Evolutionary conservation across 2,113 vertebrate genomes (phyloP).

Genomic region (Monopterus albus): DNA sequence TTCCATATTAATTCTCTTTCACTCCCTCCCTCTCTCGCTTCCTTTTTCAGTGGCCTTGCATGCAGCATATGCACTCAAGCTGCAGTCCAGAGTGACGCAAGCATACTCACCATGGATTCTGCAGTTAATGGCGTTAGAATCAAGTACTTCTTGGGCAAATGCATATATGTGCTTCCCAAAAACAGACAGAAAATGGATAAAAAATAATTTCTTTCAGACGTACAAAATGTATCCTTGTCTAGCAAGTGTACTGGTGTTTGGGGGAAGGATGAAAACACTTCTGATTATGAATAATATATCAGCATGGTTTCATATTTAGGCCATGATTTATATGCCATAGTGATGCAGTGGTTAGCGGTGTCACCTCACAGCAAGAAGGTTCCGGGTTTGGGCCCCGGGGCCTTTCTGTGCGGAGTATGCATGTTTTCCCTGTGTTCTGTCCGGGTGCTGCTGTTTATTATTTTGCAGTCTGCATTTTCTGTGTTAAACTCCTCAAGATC

Average conservation of each 20-base stretch:
- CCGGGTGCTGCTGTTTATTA: no score
- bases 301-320: no score
- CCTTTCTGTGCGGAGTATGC: no score
- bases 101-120: slow-evolving; percentile 21
- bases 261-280: background rate
- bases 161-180: slow-evolving; percentile 16
- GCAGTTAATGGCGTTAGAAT: slow-evolving; percentile 1
- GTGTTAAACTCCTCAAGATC: no score
- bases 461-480: no score
- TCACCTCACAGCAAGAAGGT: no score
- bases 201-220: slow-evolving; percentile 1
- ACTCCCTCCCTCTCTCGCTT: slow-evolving; percentile 21
- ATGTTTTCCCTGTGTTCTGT: no score
- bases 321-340: no score
- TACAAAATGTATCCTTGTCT: slow-evolving; percentile 4
- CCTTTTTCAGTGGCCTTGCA: slow-evolving; percentile 14
- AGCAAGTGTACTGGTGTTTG: background rate
- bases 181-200: slow-evolving; percentile 5
- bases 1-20: slow-evolving; percentile 25
- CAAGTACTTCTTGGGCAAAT: slow-evolving; percentile 10
- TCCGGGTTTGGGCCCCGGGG: no score
- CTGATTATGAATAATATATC: background rate
- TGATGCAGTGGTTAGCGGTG: no score
- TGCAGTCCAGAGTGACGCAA: slow-evolving; percentile 21
- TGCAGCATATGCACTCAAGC: slow-evolving; percentile 13